phyloP scores from a whole-genome alignment of 2,113 vertebrate genomes.

The Gasterosteus aculeatus region DNA sequence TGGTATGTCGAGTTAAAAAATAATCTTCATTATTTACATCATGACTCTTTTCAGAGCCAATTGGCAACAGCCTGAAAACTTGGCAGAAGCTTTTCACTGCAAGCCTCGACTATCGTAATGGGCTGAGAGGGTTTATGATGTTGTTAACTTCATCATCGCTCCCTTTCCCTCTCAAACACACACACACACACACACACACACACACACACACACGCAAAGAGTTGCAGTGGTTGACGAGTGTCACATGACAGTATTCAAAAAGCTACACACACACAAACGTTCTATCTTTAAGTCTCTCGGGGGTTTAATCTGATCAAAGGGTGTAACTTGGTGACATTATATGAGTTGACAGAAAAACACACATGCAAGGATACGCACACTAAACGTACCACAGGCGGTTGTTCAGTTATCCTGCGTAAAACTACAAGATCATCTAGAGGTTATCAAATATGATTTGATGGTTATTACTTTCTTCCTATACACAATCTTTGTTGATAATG shows the following conservation, averaged over 20 bases:
- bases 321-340: conserved; percentile 53
- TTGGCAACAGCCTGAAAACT: conserved; percentile 26
- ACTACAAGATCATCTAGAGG: conserved; percentile 34
- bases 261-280: background rate
- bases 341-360: conserved; percentile 58
- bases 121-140: conserved; percentile 19
- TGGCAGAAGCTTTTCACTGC: conserved; percentile 27
- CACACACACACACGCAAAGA: conserved; percentile 1
- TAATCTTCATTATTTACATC: conserved; percentile 25
- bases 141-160: conserved; percentile 1
- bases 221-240: conserved; percentile 31
- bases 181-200: conserved; percentile 9
- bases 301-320: conserved; percentile 55
- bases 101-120: conserved; percentile 54
- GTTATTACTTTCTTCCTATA: background rate
- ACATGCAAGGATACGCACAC: conserved; percentile 31
- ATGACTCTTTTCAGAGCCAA: conserved; percentile 36
- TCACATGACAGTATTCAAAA: conserved; percentile 29
- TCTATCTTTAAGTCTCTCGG: conserved; percentile 17
- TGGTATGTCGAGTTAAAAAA: conserved; percentile 15
- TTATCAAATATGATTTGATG: conserved; percentile 21
- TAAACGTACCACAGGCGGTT: conserved; percentile 29
- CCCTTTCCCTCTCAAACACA: conserved; percentile 1
- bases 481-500: background rate
- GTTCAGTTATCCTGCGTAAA: conserved; percentile 13